phyloP scores from a whole-genome alignment of 2,797 vertebrate species.

The Coranthus polyacanthus region DNA sequence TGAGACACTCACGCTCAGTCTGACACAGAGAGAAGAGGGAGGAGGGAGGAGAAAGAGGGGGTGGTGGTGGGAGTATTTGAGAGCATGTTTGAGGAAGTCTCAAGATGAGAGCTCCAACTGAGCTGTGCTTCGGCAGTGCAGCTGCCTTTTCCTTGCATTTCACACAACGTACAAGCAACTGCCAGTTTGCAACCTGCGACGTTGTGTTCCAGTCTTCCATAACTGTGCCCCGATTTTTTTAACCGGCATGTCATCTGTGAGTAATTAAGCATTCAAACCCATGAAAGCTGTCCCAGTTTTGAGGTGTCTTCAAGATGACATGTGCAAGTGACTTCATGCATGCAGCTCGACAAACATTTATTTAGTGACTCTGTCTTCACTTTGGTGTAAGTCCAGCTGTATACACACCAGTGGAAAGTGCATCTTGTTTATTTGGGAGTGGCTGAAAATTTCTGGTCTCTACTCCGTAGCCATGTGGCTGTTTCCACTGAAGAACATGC shows the following conservation, averaged over 20 bases:
- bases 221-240: constrained; percentile 16
- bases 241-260: constrained; percentile 29
- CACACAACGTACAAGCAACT: constrained; percentile 54
- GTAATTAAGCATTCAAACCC: constrained; percentile 26
- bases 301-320: constrained; percentile 42
- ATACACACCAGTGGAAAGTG: constrained; percentile 67
- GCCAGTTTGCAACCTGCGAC: constrained; percentile 21
- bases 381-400: constrained; percentile 75
- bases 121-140: constrained; percentile 29
- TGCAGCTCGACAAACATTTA: constrained; percentile 73
- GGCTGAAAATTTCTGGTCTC: constrained; percentile 16
- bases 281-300: constrained; percentile 31
- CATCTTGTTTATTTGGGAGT: constrained; percentile 63
- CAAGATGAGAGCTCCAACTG: constrained; percentile 46
- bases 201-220: constrained; percentile 7
- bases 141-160: constrained; percentile 47
- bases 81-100: constrained; percentile 81
- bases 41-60: constrained; percentile 33
- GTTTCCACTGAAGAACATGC: constrained; percentile 1
- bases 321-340: constrained; percentile 56
- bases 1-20: constrained; percentile 60
- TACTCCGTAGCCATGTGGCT: neutral
- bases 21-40: constrained; percentile 39
- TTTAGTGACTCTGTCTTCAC: constrained; percentile 60
- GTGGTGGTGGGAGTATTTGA: constrained; percentile 36